A percentile compares a stretch with the other conserved stretches of the same genome.
phyloP scores from a whole-genome alignment of 2,113 vertebrate genomes.

The Nycticebus coucang region DNA sequence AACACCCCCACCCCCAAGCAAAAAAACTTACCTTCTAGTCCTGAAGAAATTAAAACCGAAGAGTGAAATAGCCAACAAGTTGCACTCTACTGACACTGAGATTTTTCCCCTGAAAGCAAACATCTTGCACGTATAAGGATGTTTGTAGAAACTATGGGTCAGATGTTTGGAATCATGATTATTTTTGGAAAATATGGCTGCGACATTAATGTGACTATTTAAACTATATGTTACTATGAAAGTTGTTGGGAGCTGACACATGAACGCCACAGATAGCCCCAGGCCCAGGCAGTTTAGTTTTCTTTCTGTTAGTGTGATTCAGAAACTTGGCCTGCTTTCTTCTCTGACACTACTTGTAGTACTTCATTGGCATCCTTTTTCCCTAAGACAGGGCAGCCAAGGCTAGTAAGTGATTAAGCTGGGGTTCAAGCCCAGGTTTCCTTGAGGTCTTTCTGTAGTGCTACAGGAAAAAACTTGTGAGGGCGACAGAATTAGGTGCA shows the following conservation, averaged over 20 bases:
- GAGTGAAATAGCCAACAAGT: background rate
- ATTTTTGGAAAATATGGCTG: background rate
- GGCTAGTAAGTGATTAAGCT: background rate
- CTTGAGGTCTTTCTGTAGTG: background rate
- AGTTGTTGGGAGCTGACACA: background rate
- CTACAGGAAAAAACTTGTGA: background rate
- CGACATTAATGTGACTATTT: slow-evolving; percentile 13
- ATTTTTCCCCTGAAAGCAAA: background rate
- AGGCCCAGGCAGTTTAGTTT: background rate
- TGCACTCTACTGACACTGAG: background rate
- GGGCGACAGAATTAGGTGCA: background rate
- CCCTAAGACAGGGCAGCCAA: background rate
- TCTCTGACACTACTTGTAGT: background rate
- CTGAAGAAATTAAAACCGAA: slow-evolving; percentile 10
- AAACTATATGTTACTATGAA: background rate
- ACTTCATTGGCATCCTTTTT: background rate
- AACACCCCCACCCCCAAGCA: background rate
- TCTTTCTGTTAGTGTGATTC: background rate
- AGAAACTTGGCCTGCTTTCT: background rate
- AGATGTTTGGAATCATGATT: slow-evolving; percentile 2
- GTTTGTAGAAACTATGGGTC: background rate
- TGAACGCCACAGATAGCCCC: background rate
- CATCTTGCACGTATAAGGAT: background rate
- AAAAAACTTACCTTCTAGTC: background rate
- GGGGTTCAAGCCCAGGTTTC: background rate